Conservation (phyloP, 2,888 invertebrate genomes). For the Macaria liturata region DNA sequence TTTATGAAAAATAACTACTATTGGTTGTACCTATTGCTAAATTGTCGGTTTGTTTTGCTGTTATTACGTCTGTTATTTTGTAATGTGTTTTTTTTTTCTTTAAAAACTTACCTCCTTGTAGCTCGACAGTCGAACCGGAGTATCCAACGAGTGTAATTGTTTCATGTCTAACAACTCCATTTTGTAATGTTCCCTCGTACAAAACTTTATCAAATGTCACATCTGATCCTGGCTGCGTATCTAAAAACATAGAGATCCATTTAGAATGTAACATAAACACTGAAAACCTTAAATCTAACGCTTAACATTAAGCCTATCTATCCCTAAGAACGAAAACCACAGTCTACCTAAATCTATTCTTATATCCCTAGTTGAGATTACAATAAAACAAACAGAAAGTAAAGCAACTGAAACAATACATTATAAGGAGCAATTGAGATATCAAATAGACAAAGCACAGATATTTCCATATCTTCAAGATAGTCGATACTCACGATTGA, state of each 20-base stretch:
- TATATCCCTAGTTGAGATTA: neutral
- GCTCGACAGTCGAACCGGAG: conserved; percentile 43
- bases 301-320: neutral
- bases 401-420: neutral
- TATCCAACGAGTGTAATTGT: conserved; percentile 50
- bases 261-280: neutral
- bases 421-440: too few relatives aligned
- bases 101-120: conserved; percentile 51
- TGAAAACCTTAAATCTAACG: neutral
- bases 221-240: conserved; percentile 32
- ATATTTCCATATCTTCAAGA: too few relatives aligned
- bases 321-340: conserved; percentile 50
- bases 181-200: conserved; percentile 53
- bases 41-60: too few relatives aligned
- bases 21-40: too few relatives aligned
- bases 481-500: too few relatives aligned
- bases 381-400: neutral
- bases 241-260: conserved; percentile 33
- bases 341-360: conserved; percentile 26
- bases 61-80: too few relatives aligned
- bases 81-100: too few relatives aligned
- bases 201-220: conserved; percentile 56
- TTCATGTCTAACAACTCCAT: conserved; percentile 54
- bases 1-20: too few relatives aligned
- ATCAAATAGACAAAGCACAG: too few relatives aligned